These are phyloP conservation scores for Conchocele bisecta DNA, from an alignment of 2,888 invertebrate genomes.

Conservation along the genomic window DNA sequence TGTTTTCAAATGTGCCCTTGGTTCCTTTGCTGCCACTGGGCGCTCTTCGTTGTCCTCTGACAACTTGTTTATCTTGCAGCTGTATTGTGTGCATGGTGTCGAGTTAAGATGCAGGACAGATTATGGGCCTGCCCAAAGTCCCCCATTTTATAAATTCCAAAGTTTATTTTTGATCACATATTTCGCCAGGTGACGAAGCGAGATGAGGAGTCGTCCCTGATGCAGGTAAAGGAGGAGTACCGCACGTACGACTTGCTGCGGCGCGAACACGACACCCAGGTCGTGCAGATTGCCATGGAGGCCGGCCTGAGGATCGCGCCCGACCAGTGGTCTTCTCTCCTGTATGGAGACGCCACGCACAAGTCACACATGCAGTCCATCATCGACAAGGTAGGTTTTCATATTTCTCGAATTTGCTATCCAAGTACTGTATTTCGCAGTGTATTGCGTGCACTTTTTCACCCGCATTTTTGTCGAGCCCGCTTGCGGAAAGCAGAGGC, in stretches of 20 bases:
- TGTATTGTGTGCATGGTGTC: too few species aligned
- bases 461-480: too few species aligned
- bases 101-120: too few species aligned
- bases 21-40: too few species aligned
- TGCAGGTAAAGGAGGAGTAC: slow-evolving; percentile 99
- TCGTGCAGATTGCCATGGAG: slow-evolving; percentile 98
- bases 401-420: neutral
- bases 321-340: slow-evolving; percentile 98
- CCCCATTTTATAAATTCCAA: too few species aligned
- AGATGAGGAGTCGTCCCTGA: slow-evolving; percentile 97
- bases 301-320: slow-evolving; percentile 98
- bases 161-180: neutral
- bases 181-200: slow-evolving; percentile 93
- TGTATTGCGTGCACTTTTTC: too few species aligned
- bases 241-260: slow-evolving; percentile 96
- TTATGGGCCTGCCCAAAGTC: too few species aligned
- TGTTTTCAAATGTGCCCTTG: too few species aligned
- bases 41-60: too few species aligned
- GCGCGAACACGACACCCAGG: slow-evolving; percentile 98
- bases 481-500: too few species aligned
- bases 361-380: slow-evolving; percentile 97
- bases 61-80: too few species aligned
- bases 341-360: slow-evolving; percentile 97
- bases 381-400: slow-evolving; percentile 83
- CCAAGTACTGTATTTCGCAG: neutral